These are phyloP conservation scores for Trichacis sp. DNA, from an alignment of 2,888 invertebrate genomes.

Conservation along the genomic window DNA sequence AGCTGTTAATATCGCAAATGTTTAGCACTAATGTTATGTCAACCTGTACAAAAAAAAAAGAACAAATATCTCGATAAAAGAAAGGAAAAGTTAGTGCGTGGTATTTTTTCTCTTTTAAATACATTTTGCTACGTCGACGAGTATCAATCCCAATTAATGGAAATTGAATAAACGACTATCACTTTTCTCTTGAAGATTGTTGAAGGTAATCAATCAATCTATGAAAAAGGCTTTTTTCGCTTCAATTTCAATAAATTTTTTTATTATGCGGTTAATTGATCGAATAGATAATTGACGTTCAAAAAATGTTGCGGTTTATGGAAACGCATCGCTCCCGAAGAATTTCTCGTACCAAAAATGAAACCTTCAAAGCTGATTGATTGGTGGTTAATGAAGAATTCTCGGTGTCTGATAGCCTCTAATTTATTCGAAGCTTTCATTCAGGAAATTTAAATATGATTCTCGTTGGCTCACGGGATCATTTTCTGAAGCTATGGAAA, in stretches of 20 bases:
- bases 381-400: not conserved
- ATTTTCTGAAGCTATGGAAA: not conserved
- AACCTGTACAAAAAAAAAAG: no score
- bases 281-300: not conserved
- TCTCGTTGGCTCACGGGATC: not conserved
- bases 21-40: slow-evolving; percentile 35
- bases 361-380: not conserved
- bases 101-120: no score
- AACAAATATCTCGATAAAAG: no score
- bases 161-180: slow-evolving; percentile 4
- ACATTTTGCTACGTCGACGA: no score
- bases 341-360: no score
- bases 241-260: no score
- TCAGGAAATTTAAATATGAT: not conserved
- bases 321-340: not conserved
- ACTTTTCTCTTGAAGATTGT: not conserved
- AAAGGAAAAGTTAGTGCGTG: no score
- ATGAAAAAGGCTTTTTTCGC: not conserved
- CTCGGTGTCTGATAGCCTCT: not conserved
- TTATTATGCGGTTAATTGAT: not conserved
- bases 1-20: slow-evolving; percentile 54
- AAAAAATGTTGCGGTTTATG: not conserved
- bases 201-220: no score
- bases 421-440: not conserved
- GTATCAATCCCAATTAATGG: slow-evolving; percentile 4